phyloP scores from a whole-genome alignment of 2,113 vertebrate genomes.

The Macrotus californicus region DNA sequence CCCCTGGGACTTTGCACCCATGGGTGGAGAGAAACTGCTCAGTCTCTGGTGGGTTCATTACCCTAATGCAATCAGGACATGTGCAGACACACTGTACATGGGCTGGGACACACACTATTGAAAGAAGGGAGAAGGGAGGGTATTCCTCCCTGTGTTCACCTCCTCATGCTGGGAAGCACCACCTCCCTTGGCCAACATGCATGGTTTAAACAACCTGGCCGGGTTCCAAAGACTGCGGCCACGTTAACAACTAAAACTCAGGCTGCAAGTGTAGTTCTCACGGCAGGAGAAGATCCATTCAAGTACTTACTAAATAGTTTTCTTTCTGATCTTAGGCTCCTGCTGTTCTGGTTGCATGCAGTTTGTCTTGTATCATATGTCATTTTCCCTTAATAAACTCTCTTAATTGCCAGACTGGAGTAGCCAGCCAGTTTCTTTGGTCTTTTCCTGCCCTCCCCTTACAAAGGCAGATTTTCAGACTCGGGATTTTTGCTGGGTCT shows the following conservation, averaged over 20 bases:
- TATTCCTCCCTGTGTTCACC: neutral
- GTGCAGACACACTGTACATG: neutral
- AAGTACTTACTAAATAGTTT: neutral
- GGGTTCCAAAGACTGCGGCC: neutral
- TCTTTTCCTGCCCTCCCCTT: neutral
- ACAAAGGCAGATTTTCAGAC: neutral
- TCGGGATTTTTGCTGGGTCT: neutral
- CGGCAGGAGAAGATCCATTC: neutral
- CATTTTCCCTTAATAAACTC: neutral
- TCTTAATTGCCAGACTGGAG: neutral
- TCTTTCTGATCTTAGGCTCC: neutral
- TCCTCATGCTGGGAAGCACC: neutral
- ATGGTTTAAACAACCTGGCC: neutral
- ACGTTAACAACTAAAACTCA: neutral
- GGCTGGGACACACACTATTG: neutral
- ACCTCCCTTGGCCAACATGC: neutral
- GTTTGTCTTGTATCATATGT: neutral
- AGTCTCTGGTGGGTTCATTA: neutral
- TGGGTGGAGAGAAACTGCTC: neutral
- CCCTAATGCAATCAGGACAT: neutral
- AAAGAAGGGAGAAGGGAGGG: neutral
- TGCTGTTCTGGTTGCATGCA: neutral
- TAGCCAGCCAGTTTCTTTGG: neutral
- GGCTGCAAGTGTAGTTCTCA: neutral
- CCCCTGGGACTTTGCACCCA: neutral